Percentiles rank a stretch among this genome's conserved stretches.
Conservation (phyloP, 2,797 vertebrate genomes). For the Pachyuromys duprasi region DNA sequence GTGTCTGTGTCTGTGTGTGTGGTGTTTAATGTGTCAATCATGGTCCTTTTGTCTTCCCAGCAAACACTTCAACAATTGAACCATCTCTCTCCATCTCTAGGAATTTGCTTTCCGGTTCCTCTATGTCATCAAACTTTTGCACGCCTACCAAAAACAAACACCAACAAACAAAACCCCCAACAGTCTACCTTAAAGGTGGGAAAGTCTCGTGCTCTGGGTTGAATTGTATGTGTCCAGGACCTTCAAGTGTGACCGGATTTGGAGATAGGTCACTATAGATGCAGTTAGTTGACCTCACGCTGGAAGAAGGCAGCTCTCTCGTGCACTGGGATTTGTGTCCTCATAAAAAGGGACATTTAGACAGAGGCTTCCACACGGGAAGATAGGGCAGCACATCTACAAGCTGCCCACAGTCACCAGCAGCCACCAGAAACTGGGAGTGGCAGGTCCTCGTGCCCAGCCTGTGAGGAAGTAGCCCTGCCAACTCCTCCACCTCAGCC, state of each 20-base stretch:
- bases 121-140: background rate
- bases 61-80: too few species aligned
- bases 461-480: background rate
- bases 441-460: fast-evolving
- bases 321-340: fast-evolving
- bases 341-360: background rate
- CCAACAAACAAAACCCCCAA: background rate
- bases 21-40: background rate
- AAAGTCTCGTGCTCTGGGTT: background rate
- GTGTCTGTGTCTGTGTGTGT: background rate
- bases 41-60: too few species aligned
- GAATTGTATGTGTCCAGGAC: background rate
- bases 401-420: background rate
- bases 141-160: background rate
- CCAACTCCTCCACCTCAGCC: background rate
- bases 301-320: background rate
- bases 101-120: background rate
- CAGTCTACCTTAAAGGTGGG: background rate
- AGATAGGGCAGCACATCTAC: background rate
- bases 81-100: background rate
- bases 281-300: background rate
- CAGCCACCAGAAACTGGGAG: background rate
- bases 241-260: background rate
- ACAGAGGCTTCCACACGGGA: background rate
- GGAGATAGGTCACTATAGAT: background rate